Evolutionary conservation across 2,888 invertebrate species (phyloP).

Genomic region (Frankliniella intonsa): DNA sequence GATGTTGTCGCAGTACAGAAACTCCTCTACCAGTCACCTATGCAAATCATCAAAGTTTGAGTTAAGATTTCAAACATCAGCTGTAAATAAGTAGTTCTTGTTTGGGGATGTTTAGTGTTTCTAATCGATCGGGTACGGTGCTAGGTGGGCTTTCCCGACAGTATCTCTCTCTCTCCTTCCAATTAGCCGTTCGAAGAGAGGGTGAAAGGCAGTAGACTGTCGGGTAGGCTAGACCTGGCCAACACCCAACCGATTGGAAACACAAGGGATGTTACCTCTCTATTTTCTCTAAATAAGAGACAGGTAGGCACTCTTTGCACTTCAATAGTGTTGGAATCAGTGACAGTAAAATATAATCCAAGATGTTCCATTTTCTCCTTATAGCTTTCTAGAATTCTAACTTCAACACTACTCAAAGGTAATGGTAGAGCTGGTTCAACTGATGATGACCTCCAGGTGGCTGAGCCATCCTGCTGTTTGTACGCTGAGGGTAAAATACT

Average conservation of each 20-base stretch:
- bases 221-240: too few relatives aligned
- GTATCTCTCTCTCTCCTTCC: too few relatives aligned
- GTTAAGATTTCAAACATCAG: neutral
- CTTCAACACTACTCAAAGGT: slow-evolving; percentile 48
- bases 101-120: too few relatives aligned
- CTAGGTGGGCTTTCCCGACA: too few relatives aligned
- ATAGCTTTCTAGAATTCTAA: slow-evolving; percentile 53
- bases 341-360: slow-evolving; percentile 54
- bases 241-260: too few relatives aligned
- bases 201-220: too few relatives aligned
- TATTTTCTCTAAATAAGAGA: slow-evolving; percentile 54
- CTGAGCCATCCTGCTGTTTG: slow-evolving; percentile 42
- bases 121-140: too few relatives aligned
- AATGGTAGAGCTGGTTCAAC: slow-evolving; percentile 41
- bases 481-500: slow-evolving; percentile 48
- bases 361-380: slow-evolving; percentile 53
- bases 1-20: slow-evolving; percentile 46
- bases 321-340: slow-evolving; percentile 47
- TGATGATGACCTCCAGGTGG: slow-evolving; percentile 35
- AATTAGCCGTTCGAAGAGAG: too few relatives aligned
- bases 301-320: slow-evolving; percentile 60
- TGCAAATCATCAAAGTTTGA: neutral
- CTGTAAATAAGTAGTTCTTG: too few relatives aligned
- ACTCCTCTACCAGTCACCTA: slow-evolving; percentile 42
- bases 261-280: slow-evolving; percentile 51